phyloP scores from a whole-genome alignment of 2,888 invertebrate species.

The Chirona hameri region DNA sequence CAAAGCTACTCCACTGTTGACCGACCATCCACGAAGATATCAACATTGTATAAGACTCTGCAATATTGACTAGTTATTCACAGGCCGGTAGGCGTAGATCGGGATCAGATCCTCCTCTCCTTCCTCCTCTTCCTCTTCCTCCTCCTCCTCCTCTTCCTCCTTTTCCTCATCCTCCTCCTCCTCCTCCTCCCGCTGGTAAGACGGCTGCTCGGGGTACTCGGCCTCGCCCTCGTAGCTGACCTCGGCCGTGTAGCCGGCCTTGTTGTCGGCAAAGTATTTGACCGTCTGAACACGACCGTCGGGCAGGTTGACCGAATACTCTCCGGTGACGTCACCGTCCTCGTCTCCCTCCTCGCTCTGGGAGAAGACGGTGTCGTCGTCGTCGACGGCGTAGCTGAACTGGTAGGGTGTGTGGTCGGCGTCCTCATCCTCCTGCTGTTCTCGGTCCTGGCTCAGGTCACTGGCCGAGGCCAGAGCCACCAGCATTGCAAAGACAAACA shows the following conservation, averaged over 20 bases:
- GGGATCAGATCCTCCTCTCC: background rate
- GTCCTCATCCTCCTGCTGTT: background rate
- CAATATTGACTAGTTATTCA: background rate
- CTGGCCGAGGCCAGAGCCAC: background rate
- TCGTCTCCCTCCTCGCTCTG: slow-evolving; percentile 22
- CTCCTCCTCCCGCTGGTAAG: background rate
- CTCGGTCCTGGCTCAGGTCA: background rate
- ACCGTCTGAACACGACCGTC: slow-evolving; percentile 5
- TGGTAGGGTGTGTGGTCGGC: background rate
- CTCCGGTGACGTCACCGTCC: background rate
- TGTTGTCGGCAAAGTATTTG: background rate
- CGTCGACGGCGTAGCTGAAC: slow-evolving; percentile 22
- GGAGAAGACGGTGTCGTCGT: slow-evolving; percentile 12
- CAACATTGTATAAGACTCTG: too few relatives aligned
- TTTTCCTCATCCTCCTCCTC: background rate
- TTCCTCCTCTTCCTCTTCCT: background rate
- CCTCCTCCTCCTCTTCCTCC: background rate
- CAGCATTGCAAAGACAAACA: background rate
- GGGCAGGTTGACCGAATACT: slow-evolving; percentile 9
- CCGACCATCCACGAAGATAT: too few relatives aligned
- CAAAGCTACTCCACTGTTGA: too few relatives aligned
- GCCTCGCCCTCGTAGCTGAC: slow-evolving; percentile 23
- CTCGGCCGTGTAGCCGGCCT: slow-evolving; percentile 8
- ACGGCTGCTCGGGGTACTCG: background rate
- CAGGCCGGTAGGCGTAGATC: background rate